Conservation (phyloP, 2,113 vertebrate species). For the Mus pahari region DNA sequence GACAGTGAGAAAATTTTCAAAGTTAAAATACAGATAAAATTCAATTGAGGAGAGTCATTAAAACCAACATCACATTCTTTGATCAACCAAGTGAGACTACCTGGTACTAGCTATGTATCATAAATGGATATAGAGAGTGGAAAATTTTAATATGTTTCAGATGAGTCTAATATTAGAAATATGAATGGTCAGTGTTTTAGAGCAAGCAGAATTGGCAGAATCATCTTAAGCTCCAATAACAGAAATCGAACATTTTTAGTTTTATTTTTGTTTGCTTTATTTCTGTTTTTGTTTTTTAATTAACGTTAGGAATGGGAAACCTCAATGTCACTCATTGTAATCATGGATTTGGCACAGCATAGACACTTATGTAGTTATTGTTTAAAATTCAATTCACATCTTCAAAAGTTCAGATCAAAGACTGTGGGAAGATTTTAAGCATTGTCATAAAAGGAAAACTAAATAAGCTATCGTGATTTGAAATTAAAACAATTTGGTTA, state of each 20-base stretch:
- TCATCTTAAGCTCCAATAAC: background rate
- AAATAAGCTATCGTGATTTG: background rate
- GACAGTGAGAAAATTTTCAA: background rate
- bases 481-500: background rate
- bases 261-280: too few relatives aligned
- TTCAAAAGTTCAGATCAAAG: background rate
- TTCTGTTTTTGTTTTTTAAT: background rate
- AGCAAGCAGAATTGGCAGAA: background rate
- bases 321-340: background rate
- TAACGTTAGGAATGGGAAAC: background rate
- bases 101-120: background rate
- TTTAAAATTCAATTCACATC: slow-evolving; percentile 5
- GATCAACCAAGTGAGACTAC: background rate
- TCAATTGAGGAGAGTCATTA: background rate
- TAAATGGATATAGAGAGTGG: background rate
- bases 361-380: background rate
- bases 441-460: background rate
- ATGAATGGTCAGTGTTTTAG: background rate
- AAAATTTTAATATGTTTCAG: background rate
- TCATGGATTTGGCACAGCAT: background rate
- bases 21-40: background rate
- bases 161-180: background rate
- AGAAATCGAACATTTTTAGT: background rate
- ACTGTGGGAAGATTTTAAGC: background rate
- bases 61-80: background rate